Percentiles rank a stretch among this genome's conserved stretches.
These are phyloP conservation scores for Thymelicus lineola DNA, from an alignment of 2,888 invertebrate species.

Conservation along the genomic window DNA sequence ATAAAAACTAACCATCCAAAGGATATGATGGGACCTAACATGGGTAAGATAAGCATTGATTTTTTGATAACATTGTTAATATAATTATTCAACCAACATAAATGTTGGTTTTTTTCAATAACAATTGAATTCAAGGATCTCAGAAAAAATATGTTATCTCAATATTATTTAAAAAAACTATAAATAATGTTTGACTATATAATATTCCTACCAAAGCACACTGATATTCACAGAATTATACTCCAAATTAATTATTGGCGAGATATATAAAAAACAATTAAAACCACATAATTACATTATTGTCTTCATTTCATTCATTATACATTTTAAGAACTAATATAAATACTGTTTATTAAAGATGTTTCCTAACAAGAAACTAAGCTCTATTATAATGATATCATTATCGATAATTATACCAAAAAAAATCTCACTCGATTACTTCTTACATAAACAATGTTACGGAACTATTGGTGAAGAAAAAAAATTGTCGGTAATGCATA, in stretches of 20 bases:
- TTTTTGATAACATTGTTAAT: neutral
- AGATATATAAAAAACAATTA: no score
- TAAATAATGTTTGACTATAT: no score
- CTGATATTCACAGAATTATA: no score
- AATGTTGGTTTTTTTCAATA: no score
- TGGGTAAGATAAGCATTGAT: conserved; percentile 86
- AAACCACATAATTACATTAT: neutral
- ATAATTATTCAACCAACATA: no score
- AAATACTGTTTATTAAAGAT: neutral
- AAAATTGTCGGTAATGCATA: conserved; percentile 10
- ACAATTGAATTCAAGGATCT: no score
- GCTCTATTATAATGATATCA: neutral
- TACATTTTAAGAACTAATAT: neutral
- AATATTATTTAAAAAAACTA: no score
- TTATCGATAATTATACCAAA: neutral
- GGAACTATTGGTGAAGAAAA: neutral
- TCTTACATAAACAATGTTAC: neutral
- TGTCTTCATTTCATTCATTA: neutral
- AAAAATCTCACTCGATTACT: neutral
- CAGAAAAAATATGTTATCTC: no score
- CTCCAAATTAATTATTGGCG: no score
- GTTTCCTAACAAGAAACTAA: neutral
- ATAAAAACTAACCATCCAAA: conserved; percentile 95
- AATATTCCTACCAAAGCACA: no score
- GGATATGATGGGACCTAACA: conserved; percentile 91